Base-by-base conservation (phyloP, 1,140 invertebrate genomes). In the Penaeus vannamei region DNA sequence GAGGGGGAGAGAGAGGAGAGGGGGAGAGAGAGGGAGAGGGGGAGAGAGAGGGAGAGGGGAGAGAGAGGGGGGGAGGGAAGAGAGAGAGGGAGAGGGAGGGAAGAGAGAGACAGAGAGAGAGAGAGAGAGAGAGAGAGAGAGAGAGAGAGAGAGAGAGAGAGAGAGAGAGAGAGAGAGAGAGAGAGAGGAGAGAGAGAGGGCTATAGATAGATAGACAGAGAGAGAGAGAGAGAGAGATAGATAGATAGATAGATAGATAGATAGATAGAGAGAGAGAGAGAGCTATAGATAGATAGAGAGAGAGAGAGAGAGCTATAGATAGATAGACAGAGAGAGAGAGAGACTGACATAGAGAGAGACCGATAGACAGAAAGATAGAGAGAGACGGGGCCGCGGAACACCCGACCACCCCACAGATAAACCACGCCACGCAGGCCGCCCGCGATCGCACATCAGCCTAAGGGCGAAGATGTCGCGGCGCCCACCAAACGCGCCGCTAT, bases 241-340 rank as follows among this genome's bases (percentile, higher is more conserved):
- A 60, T 1, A 1, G 22, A 60, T 0, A 61, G 26, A 14, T 2
- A 8, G 46, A 26, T 0, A 83, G 23, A 61, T 22, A 83, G 53
- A 26, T 61, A 46, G 61, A 22, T 10, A 26, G 60, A 32, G 81
- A 22, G 22, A 62, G 60, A 62, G 81, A 62, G 59, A 84, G 81
- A 84, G 81, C 32, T 26, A 84, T 60, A 62, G 59, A 62, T 60
- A 62, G 81, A 84, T 60, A 62, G 81, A 84, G 81, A 62, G 59
- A 84, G 81, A 62, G 59, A 84, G 59, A 62, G 81, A 62, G 59
- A 62, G 81, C 32, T 2, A 84, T 60, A 29, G 17, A 81, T 1
- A n/a, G 59, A 61, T 2, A 0, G 5, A 60, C 0, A 29, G 23
- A 84, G 26, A 29, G 66, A 53, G 17, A 53, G 10, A 53, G 17